These are phyloP conservation scores for Zophobas atratus DNA, from an alignment of 1,140 invertebrate genomes.

Conservation along the genomic window DNA sequence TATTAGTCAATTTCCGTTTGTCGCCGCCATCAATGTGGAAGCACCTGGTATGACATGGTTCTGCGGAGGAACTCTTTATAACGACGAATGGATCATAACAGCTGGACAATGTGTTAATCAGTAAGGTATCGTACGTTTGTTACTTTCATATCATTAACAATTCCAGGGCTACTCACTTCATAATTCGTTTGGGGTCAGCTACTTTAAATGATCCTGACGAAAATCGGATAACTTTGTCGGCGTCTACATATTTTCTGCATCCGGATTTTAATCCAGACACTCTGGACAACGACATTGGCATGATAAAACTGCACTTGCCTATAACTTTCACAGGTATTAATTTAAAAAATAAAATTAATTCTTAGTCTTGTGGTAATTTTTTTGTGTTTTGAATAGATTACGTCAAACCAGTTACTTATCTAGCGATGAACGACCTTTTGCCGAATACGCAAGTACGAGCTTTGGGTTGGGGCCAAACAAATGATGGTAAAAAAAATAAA, in stretches of 20 bases:
- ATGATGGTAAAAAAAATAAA: too few relatives aligned
- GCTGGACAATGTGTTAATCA: not conserved
- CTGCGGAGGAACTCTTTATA: not conserved
- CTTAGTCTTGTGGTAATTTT: too few relatives aligned
- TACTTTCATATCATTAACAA: not conserved
- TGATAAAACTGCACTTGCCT: not conserved
- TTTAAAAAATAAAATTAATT: too few relatives aligned
- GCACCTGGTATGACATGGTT: not conserved
- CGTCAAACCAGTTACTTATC: too few relatives aligned
- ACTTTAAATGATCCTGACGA: not conserved
- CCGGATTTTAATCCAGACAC: not conserved
- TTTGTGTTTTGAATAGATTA: too few relatives aligned
- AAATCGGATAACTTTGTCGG: not conserved
- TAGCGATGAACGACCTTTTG: too few relatives aligned
- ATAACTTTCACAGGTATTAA: too few relatives aligned
- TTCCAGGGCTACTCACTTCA: not conserved
- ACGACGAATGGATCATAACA: not conserved
- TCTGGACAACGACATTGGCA: not conserved
- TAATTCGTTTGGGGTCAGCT: not conserved
- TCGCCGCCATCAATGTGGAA: not conserved
- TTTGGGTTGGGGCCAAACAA: too few relatives aligned
- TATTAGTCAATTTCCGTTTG: not conserved
- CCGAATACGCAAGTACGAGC: too few relatives aligned
- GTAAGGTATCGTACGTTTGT: not conserved
- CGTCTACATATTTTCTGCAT: not conserved